phyloP scores from a whole-genome alignment of 2,797 vertebrate genomes.

The Pipistrellus nathusii region DNA sequence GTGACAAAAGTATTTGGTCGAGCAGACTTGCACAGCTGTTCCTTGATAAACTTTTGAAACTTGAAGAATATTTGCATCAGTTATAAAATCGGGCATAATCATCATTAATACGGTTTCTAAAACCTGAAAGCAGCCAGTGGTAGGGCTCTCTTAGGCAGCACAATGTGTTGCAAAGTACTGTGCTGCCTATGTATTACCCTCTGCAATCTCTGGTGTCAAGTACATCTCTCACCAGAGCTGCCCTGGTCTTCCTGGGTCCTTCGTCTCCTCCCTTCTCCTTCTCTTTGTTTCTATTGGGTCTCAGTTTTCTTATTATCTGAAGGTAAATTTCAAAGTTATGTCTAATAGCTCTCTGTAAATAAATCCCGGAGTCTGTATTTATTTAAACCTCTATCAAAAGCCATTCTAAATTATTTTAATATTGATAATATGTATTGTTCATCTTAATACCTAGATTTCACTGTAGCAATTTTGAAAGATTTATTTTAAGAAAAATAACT shows the following conservation, averaged over 20 bases:
- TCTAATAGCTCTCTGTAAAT: conserved; percentile 24
- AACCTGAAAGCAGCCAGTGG: background rate
- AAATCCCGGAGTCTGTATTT: background rate
- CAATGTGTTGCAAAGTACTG: background rate
- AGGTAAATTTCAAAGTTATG: conserved; percentile 49
- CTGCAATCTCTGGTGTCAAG: background rate
- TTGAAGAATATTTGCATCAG: background rate
- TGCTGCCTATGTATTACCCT: background rate
- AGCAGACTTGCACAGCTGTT: background rate
- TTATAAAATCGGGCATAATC: background rate
- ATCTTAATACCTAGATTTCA: background rate
- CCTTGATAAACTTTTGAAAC: background rate
- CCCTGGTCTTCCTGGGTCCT: background rate
- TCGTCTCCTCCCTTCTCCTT: background rate
- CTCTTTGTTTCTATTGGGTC: background rate
- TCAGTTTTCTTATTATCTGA: conserved; percentile 29
- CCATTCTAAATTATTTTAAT: background rate
- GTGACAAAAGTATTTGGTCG: background rate
- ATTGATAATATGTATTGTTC: background rate
- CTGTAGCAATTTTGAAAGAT: background rate
- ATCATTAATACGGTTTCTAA: background rate
- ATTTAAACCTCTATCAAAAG: conserved; percentile 30
- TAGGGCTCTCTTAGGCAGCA: background rate
- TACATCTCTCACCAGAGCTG: background rate
- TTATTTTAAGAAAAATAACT: background rate